Conservation (phyloP, 92 coral and sea anemone genomes). For the Virgularia gustaviana region DNA sequence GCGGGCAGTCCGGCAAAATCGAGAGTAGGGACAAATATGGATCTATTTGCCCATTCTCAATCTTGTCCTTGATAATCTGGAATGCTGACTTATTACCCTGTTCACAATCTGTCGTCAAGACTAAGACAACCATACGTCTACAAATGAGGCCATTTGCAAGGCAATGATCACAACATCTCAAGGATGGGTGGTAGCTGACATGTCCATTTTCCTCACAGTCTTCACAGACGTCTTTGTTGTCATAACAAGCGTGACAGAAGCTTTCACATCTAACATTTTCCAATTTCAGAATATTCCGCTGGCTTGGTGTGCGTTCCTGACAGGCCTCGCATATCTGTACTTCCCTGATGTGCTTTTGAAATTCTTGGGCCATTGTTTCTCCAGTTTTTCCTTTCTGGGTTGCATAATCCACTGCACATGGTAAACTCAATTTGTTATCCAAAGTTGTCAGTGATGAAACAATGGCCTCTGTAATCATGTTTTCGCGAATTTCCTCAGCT, state of each 20-base stretch:
- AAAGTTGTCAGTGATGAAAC: slow-evolving; percentile 39
- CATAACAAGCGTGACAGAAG: slow-evolving; percentile 43
- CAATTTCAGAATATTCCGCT: slow-evolving; percentile 44
- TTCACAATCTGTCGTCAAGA: slow-evolving; percentile 40
- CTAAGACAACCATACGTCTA: slow-evolving; percentile 39
- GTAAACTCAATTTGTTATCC: slow-evolving; percentile 35
- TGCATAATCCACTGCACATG: slow-evolving; percentile 40
- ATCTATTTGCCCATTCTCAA: slow-evolving; percentile 33
- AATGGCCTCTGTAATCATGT: slow-evolving; percentile 33
- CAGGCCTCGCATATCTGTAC: slow-evolving; percentile 41
- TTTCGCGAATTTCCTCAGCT: slow-evolving; percentile 11
- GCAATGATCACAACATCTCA: slow-evolving; percentile 43
- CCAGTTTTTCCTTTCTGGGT: slow-evolving; percentile 38
- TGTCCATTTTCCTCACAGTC: slow-evolving; percentile 42
- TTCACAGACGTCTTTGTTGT: slow-evolving; percentile 38
- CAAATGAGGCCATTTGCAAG: slow-evolving; percentile 43
- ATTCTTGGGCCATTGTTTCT: not conserved
- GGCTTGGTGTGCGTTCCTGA: slow-evolving; percentile 21
- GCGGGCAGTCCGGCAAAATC: slow-evolving; percentile 39
- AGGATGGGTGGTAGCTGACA: slow-evolving; percentile 40
- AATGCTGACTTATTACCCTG: slow-evolving; percentile 54
- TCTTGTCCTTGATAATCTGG: slow-evolving; percentile 34
- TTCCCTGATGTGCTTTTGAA: slow-evolving; percentile 24
- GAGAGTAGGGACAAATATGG: slow-evolving; percentile 29
- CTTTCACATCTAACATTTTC: slow-evolving; percentile 30